Base-by-base conservation (phyloP, 2,113 vertebrate genomes). In the Phylloscopus trochilus region DNA sequence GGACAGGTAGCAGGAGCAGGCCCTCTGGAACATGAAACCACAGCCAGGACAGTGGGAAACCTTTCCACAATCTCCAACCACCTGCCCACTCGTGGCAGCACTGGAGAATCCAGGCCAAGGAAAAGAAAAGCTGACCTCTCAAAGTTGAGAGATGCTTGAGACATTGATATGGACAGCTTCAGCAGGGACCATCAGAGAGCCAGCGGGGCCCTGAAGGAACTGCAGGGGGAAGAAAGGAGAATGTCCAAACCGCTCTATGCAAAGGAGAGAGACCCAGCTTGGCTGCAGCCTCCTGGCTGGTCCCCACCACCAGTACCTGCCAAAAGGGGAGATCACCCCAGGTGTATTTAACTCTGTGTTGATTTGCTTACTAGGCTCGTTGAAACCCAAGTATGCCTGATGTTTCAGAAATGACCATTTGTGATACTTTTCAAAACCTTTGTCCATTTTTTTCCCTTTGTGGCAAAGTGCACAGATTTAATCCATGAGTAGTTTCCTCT, bases 1-100 rank as follows among this genome's bases (percentile, higher is more conserved):
- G 19, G 41, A 56, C 9, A 33, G 7, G 22, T 1, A 73, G 72
- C 14, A n/a, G 16, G 10, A 89, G 12, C 24, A 81, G 63, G 30
- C 19, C 28, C 31, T 52, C 41, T 3, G 6, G 26, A 31, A 78
- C 0, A 6, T 8, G 33, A 67, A 82, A 67, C 9, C 23, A n/a
- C 43, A 78, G 47, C 19, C 39, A 63, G 46, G 39, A 62, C 1
- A 28, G 39, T 4, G 22, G 52, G 23, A 90, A 89, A 46, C 44
- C n/a, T 18, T 35, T 88, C 51, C 53, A 69, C 17, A 18, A 26
- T 46, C 4, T 23, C 49, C 52, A 85, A 0, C 9, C 4, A 3
- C 27, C 18, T 15, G 3, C 59, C n/a, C 28, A 39, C 39, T 82
- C 0, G 0, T 10, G 2, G 30, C 39, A 68, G 63, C 1, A 1